Percentiles rank a stretch among this genome's conserved stretches.
Evolutionary conservation across 1,140 invertebrate species (phyloP).

Genomic region (Tetramorium alpestre): DNA sequence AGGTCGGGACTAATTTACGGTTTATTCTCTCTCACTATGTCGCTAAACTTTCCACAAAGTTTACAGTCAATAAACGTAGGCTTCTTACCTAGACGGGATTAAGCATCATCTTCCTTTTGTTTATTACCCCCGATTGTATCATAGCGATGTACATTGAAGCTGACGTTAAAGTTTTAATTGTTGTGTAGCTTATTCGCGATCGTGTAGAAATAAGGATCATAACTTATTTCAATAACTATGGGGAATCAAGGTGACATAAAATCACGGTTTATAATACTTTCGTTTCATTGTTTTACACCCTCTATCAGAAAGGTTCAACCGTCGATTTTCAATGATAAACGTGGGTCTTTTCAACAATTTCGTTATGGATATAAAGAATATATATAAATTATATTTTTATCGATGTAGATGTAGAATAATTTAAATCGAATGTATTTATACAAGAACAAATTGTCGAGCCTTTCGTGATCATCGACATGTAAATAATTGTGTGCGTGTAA

Average conservation of each 20-base stretch:
- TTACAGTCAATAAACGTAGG: slow-evolving; percentile 49
- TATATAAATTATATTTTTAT: background rate
- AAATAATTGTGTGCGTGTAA: background rate
- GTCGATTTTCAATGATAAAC: background rate
- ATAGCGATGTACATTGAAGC: slow-evolving; percentile 1
- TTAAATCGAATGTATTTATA: background rate
- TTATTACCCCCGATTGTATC: slow-evolving; percentile 22
- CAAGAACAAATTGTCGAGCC: background rate
- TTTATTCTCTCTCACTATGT: slow-evolving; percentile 47
- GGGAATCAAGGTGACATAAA: background rate
- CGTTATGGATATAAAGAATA: background rate
- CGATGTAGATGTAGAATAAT: background rate
- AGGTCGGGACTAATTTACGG: slow-evolving; percentile 39
- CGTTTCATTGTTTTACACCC: background rate
- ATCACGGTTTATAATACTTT: background rate
- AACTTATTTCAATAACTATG: slow-evolving; percentile 48
- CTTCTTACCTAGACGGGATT: slow-evolving; percentile 30
- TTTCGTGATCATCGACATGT: background rate
- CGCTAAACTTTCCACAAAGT: slow-evolving; percentile 39
- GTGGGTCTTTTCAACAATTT: background rate
- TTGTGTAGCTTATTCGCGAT: slow-evolving; percentile 5
- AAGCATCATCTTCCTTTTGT: slow-evolving; percentile 37
- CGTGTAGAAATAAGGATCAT: background rate
- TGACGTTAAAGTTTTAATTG: slow-evolving; percentile 35
- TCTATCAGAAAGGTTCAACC: background rate